Conservation (phyloP, 2,888 invertebrate species). For the Ptilodon capucinus region DNA sequence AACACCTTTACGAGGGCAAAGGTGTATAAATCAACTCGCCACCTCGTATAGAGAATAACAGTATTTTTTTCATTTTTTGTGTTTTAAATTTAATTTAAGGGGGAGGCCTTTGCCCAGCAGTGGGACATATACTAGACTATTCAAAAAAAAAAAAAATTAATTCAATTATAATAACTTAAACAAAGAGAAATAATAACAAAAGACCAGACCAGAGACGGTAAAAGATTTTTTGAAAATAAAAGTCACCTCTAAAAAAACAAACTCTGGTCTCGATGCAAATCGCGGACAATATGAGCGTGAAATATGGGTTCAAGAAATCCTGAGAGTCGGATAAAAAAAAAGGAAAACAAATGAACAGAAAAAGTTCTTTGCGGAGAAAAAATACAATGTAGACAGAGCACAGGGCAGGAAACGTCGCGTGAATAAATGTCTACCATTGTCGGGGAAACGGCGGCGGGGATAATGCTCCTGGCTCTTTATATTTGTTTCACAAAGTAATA, state of each 20-base stretch:
- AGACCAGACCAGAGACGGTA: not conserved
- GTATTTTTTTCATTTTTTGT: no score
- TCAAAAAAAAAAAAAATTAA: no score
- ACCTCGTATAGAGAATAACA: no score
- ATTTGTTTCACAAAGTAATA: constrained; percentile 39
- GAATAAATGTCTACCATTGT: constrained; percentile 71
- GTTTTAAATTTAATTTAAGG: no score
- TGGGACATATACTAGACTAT: no score
- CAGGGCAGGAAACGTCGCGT: constrained; percentile 74
- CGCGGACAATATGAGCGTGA: constrained; percentile 78
- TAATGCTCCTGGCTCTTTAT: constrained; percentile 14
- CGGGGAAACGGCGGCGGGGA: constrained; percentile 26
- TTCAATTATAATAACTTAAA: not conserved
- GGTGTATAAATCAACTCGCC: no score
- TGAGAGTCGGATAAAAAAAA: constrained; percentile 63
- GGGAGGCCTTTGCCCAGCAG: no score
- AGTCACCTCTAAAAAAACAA: constrained; percentile 41
- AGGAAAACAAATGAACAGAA: constrained; percentile 76
- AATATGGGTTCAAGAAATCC: constrained; percentile 82
- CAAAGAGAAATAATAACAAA: not conserved
- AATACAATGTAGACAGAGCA: constrained; percentile 61
- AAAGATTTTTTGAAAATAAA: constrained; percentile 15
- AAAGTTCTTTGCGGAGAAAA: constrained; percentile 59
- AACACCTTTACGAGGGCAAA: no score
- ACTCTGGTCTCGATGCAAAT: constrained; percentile 54